Conservation (phyloP, 2,113 vertebrate genomes). For the Cathartes aura region DNA sequence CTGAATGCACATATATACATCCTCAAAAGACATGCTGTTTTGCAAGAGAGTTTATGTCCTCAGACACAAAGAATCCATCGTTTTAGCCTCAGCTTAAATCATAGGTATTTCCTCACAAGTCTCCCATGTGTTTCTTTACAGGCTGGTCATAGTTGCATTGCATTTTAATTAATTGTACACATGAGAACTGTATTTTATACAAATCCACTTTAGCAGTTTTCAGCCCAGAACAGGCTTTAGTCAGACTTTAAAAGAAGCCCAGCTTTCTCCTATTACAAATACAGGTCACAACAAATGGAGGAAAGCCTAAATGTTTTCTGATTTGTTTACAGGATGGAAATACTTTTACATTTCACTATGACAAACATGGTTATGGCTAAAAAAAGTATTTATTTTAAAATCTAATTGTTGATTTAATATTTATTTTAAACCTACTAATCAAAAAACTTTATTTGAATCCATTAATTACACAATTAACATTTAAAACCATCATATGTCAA, state of each 20-base stretch:
- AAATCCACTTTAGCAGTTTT: background rate
- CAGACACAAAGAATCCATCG: background rate
- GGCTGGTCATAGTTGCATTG: background rate
- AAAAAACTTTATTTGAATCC: background rate
- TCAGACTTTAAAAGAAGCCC: background rate
- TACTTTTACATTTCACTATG: background rate
- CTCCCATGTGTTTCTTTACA: background rate
- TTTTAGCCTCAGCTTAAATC: background rate
- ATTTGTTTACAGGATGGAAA: background rate
- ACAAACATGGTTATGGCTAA: background rate
- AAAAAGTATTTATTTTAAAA: background rate
- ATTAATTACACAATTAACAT: background rate
- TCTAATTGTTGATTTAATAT: background rate
- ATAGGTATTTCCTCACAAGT: background rate
- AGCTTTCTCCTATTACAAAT: background rate
- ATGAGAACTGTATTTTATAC: background rate
- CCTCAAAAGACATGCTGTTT: background rate
- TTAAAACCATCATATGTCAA: background rate
- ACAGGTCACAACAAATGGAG: background rate
- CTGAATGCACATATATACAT: fast-evolving
- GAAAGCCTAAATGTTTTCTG: background rate
- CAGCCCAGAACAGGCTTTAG: background rate
- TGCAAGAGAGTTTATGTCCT: background rate
- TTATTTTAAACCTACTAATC: background rate
- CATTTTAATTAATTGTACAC: background rate